These are phyloP conservation scores for Macroglossus sobrinus DNA, from an alignment of 2,113 vertebrate species.

Conservation along the genomic window DNA sequence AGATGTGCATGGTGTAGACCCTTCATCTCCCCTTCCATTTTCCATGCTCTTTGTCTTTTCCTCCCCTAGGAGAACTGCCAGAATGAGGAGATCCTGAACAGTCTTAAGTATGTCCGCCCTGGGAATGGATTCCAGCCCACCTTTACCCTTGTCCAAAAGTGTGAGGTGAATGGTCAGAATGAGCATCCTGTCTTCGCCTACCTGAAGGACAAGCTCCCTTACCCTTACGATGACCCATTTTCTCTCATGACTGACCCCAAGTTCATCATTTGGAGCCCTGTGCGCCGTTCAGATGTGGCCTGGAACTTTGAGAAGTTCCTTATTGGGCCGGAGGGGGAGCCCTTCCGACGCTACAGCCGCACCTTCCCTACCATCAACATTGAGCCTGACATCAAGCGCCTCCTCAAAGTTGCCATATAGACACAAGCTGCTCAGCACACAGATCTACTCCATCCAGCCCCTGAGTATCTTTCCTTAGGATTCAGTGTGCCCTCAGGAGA, in stretches of 20 bases:
- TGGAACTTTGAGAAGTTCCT: conserved; percentile 99
- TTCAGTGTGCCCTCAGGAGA: background rate
- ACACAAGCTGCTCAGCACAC: background rate
- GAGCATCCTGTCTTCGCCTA: conserved; percentile 95
- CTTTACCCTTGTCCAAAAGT: conserved; percentile 94
- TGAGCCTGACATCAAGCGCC: conserved; percentile 95
- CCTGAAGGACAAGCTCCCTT: conserved; percentile 95
- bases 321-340: conserved; percentile 95
- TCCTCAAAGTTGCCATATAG: conserved; percentile 94
- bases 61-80: conserved; percentile 90
- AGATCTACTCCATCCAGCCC: background rate
- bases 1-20: background rate
- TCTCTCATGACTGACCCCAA: conserved; percentile 91
- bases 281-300: conserved; percentile 90
- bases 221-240: conserved; percentile 87
- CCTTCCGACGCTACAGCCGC: conserved; percentile 96
- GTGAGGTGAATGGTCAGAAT: conserved; percentile 92
- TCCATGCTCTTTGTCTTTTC: background rate
- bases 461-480: background rate
- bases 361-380: conserved; percentile 88
- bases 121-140: conserved; percentile 90
- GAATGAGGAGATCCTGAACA: conserved; percentile 93
- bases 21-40: background rate
- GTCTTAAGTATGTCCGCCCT: conserved; percentile 92
- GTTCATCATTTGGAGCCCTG: conserved; percentile 92